Conservation (phyloP, 1,140 invertebrate species). For the Cepaea nemoralis region DNA sequence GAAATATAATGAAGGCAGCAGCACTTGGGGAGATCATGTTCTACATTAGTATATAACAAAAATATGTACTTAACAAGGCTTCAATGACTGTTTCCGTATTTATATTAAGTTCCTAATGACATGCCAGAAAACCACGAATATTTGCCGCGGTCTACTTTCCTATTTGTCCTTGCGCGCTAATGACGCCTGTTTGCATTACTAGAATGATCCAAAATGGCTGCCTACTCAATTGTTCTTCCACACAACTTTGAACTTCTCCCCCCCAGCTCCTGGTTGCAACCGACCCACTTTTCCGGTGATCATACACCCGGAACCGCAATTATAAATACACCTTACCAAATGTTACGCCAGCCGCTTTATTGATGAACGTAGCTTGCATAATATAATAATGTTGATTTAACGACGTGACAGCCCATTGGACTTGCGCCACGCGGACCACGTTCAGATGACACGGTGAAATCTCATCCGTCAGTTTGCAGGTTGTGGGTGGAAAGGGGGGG, state of each 20-base stretch:
- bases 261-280: too few species aligned
- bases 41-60: not conserved
- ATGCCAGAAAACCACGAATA: not conserved
- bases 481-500: too few species aligned
- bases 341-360: too few species aligned
- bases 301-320: too few species aligned
- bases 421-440: not conserved
- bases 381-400: not conserved
- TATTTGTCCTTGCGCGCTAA: not conserved
- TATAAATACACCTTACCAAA: too few species aligned
- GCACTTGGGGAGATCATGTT: not conserved
- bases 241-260: too few species aligned
- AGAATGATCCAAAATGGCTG: not conserved
- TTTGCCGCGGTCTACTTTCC: not conserved
- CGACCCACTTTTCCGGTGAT: too few species aligned
- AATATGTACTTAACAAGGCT: not conserved
- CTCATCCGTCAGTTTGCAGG: not conserved
- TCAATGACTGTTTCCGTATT: not conserved
- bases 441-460: not conserved
- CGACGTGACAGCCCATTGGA: not conserved
- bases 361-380: not conserved
- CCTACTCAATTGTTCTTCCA: too few species aligned
- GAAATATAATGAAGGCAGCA: not conserved
- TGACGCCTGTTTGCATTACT: not conserved
- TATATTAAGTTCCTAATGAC: not conserved